phyloP scores from a whole-genome alignment of 2,797 vertebrate species.

The Malurus splendens region DNA sequence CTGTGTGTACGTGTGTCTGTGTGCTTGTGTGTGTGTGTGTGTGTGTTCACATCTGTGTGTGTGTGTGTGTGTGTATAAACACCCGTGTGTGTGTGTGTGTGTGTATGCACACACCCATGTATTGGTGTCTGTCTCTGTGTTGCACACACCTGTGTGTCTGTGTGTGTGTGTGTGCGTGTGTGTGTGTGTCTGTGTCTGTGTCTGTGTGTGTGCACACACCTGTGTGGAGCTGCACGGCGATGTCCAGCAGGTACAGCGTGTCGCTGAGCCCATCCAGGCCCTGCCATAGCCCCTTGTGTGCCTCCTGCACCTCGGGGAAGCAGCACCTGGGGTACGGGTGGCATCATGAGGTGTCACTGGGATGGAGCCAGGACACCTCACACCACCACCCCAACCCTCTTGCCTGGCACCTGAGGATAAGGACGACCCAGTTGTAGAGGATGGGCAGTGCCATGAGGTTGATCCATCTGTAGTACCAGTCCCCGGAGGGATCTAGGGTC shows the following conservation, averaged over 20 bases:
- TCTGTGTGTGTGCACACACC: background rate
- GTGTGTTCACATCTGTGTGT: background rate
- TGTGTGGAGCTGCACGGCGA: conserved; percentile 76
- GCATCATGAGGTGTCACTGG: rapidly evolving
- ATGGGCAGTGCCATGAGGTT: conserved; percentile 83
- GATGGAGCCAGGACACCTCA: rapidly evolving
- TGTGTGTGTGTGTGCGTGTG: background rate
- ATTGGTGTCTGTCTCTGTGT: background rate
- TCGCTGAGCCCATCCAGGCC: conserved; percentile 84
- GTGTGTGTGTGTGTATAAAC: background rate
- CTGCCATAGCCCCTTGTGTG: conserved; percentile 77
- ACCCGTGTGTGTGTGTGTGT: background rate
- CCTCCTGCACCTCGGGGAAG: conserved; percentile 77
- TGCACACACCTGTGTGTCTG: too few relatives aligned
- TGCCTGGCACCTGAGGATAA: conserved; percentile 81
- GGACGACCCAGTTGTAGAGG: conserved; percentile 87
- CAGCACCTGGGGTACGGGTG: conserved; percentile 69
- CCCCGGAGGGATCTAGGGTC: conserved; percentile 83
- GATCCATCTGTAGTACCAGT: conserved; percentile 85
- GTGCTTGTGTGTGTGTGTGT: background rate
- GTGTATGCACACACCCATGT: background rate
- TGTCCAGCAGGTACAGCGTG: conserved; percentile 80
- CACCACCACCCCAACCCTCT: rapidly evolving
- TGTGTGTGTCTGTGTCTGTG: background rate
- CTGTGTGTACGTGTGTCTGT: too few relatives aligned